Base-by-base conservation (phyloP, 2,797 vertebrate genomes). In the Malacoraja senta region DNA sequence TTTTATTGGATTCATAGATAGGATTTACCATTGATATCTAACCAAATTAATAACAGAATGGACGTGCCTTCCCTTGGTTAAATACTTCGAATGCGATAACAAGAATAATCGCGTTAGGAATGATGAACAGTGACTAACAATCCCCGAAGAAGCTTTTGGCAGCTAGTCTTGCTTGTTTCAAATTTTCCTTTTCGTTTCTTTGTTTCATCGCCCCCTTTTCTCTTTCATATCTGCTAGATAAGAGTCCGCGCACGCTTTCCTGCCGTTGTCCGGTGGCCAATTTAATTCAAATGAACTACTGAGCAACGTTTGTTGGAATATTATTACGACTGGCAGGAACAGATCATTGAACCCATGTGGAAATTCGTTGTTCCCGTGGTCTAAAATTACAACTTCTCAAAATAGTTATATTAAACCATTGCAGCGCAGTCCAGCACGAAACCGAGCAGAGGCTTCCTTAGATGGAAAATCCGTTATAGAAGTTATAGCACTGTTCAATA, bases 171-270 rank as follows among this genome's bases (percentile, higher is more conserved):
- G 38, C 35, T 92, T 38, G 58, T 15, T 19, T 91, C 72, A 29
- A 29, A 72, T 12, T 71, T 91, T 3, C 26, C 32, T 92, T 92
- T 92, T 92, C 90, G 38, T 92, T 92, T 71, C 29, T 92, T 92
- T 92, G 90, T 92, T 91, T 35, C 19, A n/a, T 38, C 32, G 88
- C 19, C 71, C 68, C 19, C 71, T 21, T 74, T 53, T 38, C 68
- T 91, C 21, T 26, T 61, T 8, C 71, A 92, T 58, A 92, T 58
- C 29, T 76, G 38, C 35, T 29, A 92, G 72, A 91, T 91, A 91
- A 91, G 19, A 38, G 1, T 58, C 24, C 38, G 13, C 10, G 71
- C 24, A 4, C 38, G 65, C 68, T 26, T 74, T 53, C 35, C 38
- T 53, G 68, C 35, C 35, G 38, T 38, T 53, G 68, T 19, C 24